Base-by-base conservation (phyloP, 2,113 vertebrate genomes). In the Piliocolobus tephrosceles region DNA sequence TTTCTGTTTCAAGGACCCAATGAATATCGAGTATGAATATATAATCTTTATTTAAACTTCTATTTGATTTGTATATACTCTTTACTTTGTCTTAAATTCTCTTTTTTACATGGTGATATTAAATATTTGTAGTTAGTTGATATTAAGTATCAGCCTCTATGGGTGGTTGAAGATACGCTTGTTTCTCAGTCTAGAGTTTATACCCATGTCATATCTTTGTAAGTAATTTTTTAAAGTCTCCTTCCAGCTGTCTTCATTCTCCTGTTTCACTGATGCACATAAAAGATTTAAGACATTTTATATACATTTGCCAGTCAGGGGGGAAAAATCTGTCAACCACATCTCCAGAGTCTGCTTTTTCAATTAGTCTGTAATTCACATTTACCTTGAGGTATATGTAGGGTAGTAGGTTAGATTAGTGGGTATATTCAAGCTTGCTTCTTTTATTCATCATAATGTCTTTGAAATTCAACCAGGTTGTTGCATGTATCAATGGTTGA, bases 31-130 rank as follows among this genome's bases (percentile, higher is more conserved):
- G 16, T 85, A 27, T 25, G 10, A 90, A 95, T 93, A 50, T 93
- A 50, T 72, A 93, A 68, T 95, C 23, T 58, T 75, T 47, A 93
- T 87, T 88, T 17, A 94, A 3, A 83, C 58, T 86, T 85, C n/a
- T 38, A 45, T 87, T 80, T 93, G 79, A 93, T 75, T 96, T 90
- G 40, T 79, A 35, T 72, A 38, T 88, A 32, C 80, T 82, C 11
- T 84, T 85, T 95, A n/a, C 92, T 57, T 80, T 35, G 1, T 90
- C 58, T 95, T 45, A 68, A n/a, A 84, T 90, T 70, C 43, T 43
- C 50, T 52, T 87, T 93, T 88, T 91, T 50, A 91, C n/a, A 27
- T 61, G 43, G 11, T 40, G 11, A 52, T 76, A 32, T 75, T 90
- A 86, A 86, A 78, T 91, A 88, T 64, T 88, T 75, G 10, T 91